phyloP scores from a whole-genome alignment of 2,888 invertebrate genomes.

The Poecilus cupreus region DNA sequence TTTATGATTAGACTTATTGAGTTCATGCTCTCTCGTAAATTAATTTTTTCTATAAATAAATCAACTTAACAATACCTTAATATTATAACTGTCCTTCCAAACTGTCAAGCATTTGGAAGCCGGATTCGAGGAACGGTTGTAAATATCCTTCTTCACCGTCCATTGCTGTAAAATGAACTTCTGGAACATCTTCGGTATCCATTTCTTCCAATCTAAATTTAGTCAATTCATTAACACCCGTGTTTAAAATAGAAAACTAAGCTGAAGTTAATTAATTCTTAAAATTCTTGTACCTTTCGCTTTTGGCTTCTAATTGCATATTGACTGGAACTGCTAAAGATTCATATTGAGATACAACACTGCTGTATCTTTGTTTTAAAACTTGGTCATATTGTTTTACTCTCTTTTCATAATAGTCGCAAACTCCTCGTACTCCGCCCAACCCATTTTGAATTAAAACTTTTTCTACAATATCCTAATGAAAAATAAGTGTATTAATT shows the following conservation, averaged over 20 bases:
- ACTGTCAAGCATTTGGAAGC: constrained; percentile 56
- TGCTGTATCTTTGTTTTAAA: constrained; percentile 38
- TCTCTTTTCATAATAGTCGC: constrained; percentile 55
- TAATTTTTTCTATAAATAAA: neutral
- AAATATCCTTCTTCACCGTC: constrained; percentile 56
- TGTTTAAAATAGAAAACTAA: neutral
- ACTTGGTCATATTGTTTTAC: constrained; percentile 45
- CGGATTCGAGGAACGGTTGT: constrained; percentile 56
- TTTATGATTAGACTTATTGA: too few species aligned
- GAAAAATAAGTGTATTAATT: neutral
- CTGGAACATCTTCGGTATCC: constrained; percentile 54
- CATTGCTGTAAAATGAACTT: constrained; percentile 57
- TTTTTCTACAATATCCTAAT: constrained; percentile 54
- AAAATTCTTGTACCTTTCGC: constrained; percentile 33
- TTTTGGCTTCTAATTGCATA: constrained; percentile 48
- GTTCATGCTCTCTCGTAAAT: too few species aligned
- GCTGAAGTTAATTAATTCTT: neutral
- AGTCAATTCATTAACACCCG: neutral
- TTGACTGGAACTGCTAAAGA: constrained; percentile 36
- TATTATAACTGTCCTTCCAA: constrained; percentile 48
- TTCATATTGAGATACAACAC: constrained; percentile 38
- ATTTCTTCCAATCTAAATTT: constrained; percentile 50
- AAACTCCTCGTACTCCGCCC: constrained; percentile 44
- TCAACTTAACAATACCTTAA: neutral
- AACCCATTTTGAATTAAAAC: constrained; percentile 47